These are phyloP conservation scores for Drosophila nr. perissopoda DNA, from an alignment of 2,888 invertebrate species.

Conservation along the genomic window DNA sequence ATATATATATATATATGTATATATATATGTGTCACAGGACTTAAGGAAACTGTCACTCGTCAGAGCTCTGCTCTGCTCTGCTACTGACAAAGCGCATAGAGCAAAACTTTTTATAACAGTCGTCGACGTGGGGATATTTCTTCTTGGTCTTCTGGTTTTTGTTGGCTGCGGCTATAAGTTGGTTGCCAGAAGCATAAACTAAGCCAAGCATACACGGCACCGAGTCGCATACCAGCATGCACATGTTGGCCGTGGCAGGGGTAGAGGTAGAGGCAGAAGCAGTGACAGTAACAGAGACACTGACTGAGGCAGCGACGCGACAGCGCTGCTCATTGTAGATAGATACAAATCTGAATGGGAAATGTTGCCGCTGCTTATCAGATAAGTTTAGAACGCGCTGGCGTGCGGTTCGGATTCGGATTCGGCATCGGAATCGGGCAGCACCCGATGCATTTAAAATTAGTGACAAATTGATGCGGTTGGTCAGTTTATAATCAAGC, in stretches of 20 bases:
- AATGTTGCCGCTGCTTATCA: conserved; percentile 77
- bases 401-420: conserved; percentile 47
- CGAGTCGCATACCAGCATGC: conserved; percentile 45
- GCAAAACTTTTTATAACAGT: conserved; percentile 47
- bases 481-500: conserved; percentile 29
- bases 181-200: conserved; percentile 56
- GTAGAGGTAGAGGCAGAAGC: conserved; percentile 12
- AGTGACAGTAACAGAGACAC: conserved; percentile 18
- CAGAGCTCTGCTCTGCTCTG: conserved; percentile 23
- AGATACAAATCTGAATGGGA: conserved; percentile 79
- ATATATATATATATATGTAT: conserved; percentile 50
- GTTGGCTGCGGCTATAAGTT: conserved; percentile 43
- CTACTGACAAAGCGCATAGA: conserved; percentile 61
- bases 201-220: conserved; percentile 30
- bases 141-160: conserved; percentile 22
- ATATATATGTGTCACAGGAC: conserved; percentile 52
- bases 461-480: conserved; percentile 7
- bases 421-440: background rate
- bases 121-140: conserved; percentile 36
- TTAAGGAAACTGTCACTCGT: conserved; percentile 64
- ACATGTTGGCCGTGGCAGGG: conserved; percentile 29
- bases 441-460: conserved; percentile 18
- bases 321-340: conserved; percentile 33
- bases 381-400: conserved; percentile 75
- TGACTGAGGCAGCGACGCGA: conserved; percentile 20